These are phyloP conservation scores for Scortum barcoo DNA, from an alignment of 2,113 vertebrate genomes.

Conservation along the genomic window DNA sequence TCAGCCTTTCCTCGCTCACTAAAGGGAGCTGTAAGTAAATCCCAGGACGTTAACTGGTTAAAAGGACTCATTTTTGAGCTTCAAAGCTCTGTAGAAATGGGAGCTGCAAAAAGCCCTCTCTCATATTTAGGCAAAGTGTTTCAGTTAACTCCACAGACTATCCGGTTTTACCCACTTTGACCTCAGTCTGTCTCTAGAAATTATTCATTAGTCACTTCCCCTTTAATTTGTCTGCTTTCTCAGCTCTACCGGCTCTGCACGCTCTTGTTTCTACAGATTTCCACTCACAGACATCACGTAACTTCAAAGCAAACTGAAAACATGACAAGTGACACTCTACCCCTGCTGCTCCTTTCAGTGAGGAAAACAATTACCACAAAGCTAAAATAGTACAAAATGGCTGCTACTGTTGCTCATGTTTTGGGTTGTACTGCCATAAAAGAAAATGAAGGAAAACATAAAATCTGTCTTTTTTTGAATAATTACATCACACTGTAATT, in stretches of 20 bases:
- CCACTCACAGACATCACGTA: conserved; percentile 34
- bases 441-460: background rate
- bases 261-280: conserved; percentile 39
- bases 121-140: conserved; percentile 10
- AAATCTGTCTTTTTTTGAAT: background rate
- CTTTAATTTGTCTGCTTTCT: conserved; percentile 59
- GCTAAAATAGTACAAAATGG: background rate
- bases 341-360: background rate
- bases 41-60: background rate
- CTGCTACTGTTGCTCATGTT: background rate
- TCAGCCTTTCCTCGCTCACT: background rate
- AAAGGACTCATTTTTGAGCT: background rate
- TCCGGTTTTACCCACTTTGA: conserved; percentile 54
- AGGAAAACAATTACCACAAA: background rate
- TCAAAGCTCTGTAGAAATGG: background rate
- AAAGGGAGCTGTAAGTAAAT: background rate
- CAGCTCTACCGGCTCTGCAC: conserved; percentile 9
- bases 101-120: background rate
- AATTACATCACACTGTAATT: conserved; percentile 13
- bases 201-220: conserved; percentile 69
- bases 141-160: conserved; percentile 20
- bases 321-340: conserved; percentile 6
- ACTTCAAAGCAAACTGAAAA: conserved; percentile 20
- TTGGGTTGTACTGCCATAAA: background rate
- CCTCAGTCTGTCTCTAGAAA: conserved; percentile 63